A percentile compares a stretch with the other conserved stretches of the same genome.
Evolutionary conservation across 1,140 invertebrate genomes (phyloP).

Genomic region (Nebria ingens): DNA sequence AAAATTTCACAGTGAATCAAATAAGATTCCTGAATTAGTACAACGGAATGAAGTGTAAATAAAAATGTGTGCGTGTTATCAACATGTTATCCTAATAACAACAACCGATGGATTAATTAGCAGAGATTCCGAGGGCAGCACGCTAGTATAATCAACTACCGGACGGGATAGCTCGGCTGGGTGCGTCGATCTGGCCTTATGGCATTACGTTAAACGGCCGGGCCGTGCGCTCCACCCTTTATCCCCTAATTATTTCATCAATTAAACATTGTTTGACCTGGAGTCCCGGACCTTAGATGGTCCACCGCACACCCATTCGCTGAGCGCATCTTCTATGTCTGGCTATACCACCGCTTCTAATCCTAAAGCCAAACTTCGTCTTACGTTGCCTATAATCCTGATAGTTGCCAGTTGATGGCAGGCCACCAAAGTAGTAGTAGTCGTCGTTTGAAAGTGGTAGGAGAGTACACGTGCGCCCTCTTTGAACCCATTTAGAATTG

Average conservation of each 20-base stretch:
- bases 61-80: neutral
- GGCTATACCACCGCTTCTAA: neutral
- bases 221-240: neutral
- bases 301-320: neutral
- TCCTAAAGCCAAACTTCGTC: neutral
- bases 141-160: neutral
- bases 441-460: no score
- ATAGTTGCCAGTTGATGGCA: neutral
- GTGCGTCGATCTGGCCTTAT: neutral
- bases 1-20: no score
- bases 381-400: neutral
- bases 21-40: no score
- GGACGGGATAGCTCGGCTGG: neutral
- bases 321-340: neutral
- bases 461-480: neutral
- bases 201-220: neutral
- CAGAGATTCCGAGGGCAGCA: neutral
- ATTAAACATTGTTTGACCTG: constrained; percentile 8
- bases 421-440: no score
- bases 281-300: neutral
- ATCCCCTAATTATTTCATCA: constrained; percentile 8
- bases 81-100: neutral
- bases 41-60: no score
- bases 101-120: constrained; percentile 5
- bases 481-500: neutral